phyloP scores from a whole-genome alignment of 2,888 invertebrate species.

The Sphaerophoria taeniata region DNA sequence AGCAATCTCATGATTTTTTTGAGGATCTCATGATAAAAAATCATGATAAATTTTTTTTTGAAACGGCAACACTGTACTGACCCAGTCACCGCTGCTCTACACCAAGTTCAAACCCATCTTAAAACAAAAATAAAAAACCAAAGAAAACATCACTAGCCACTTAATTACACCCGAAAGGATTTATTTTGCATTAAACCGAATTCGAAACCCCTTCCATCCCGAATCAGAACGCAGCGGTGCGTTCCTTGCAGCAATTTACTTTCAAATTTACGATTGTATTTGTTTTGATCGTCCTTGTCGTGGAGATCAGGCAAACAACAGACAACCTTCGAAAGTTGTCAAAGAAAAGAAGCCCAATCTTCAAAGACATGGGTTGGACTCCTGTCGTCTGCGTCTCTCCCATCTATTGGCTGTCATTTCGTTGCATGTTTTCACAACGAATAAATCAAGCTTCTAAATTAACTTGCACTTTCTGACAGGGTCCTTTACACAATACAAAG shows the following conservation, averaged over 20 bases:
- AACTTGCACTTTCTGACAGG: conserved; percentile 74
- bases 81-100: conserved; percentile 19
- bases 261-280: conserved; percentile 66
- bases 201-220: too few species aligned
- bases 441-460: conserved; percentile 74
- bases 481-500: conserved; percentile 46
- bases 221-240: conserved; percentile 54
- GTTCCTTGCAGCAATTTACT: conserved; percentile 70
- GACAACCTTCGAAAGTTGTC: conserved; percentile 24
- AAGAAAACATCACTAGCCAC: conserved; percentile 61
- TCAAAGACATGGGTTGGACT: conserved; percentile 34
- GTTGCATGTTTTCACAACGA: conserved; percentile 63
- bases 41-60: too few species aligned
- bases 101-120: conserved; percentile 41
- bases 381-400: neutral
- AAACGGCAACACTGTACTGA: too few species aligned
- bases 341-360: neutral
- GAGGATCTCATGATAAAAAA: too few species aligned
- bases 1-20: too few species aligned
- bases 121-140: conserved; percentile 11
- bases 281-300: conserved; percentile 67
- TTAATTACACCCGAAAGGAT: conserved; percentile 69
- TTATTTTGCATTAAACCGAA: conserved; percentile 28
- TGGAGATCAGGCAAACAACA: conserved; percentile 18
- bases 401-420: conserved; percentile 18